Evolutionary conservation across 2,888 invertebrate species (phyloP).

Genomic region (Physocephala rufipes): DNA sequence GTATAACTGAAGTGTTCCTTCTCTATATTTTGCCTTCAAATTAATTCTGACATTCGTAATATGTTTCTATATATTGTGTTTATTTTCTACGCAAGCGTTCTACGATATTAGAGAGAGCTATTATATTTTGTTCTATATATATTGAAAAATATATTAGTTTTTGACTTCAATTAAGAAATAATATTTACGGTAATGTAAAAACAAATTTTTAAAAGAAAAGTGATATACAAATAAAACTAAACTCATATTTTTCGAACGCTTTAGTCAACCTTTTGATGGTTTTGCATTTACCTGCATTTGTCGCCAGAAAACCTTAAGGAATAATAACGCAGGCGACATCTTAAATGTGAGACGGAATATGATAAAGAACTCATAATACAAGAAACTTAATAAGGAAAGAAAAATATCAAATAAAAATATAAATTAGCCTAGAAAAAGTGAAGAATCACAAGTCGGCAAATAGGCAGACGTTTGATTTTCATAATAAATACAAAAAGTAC

Average conservation of each 20-base stretch:
- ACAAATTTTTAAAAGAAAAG: not conserved
- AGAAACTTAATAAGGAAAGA: constrained; percentile 45
- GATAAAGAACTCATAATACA: constrained; percentile 27
- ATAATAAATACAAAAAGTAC: no score
- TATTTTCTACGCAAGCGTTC: constrained; percentile 1
- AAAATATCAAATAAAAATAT: constrained; percentile 50
- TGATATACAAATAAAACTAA: not conserved
- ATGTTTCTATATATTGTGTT: constrained; percentile 19
- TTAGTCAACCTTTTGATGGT: constrained; percentile 43
- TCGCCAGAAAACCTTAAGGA: constrained; percentile 44
- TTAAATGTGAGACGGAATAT: constrained; percentile 19
- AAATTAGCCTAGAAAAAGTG: constrained; percentile 56
- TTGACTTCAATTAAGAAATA: constrained; percentile 42
- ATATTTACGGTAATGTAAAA: constrained; percentile 44
- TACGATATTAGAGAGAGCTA: constrained; percentile 41
- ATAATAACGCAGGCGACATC: constrained; percentile 20
- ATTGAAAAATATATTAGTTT: constrained; percentile 40
- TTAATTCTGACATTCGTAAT: constrained; percentile 16
- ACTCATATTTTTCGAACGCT: no score
- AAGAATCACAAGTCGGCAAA: constrained; percentile 29
- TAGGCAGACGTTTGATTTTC: constrained; percentile 18
- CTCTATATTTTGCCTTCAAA: not conserved
- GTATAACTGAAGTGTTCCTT: no score
- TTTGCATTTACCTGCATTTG: constrained; percentile 41
- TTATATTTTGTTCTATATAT: constrained; percentile 45